Evolutionary conservation across 2,113 vertebrate genomes (phyloP), one percentile per base, ranked within the genome.

Genomic region (Loxodonta africana): DNA sequence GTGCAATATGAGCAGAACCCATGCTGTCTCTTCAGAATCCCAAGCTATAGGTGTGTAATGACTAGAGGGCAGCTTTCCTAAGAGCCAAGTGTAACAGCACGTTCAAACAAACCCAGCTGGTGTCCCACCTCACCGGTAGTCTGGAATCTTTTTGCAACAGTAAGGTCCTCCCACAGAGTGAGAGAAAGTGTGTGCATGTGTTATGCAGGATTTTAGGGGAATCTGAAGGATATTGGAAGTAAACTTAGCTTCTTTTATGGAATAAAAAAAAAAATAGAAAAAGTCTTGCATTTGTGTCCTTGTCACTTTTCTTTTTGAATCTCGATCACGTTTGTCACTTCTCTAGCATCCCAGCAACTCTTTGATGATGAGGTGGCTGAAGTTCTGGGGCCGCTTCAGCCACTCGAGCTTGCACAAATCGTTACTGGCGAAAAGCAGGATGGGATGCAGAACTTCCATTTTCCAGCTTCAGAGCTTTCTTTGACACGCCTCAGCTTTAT

Each of bases 101-200:
- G 3, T 6, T 28, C 26, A 71, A 48, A 11, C 6, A 17, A 71
- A 81, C n/a, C 33, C 3, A 77, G 28, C 23, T 2, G 20, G 28
- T 0, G 14, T 23, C 23, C 69, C 83, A 25, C 11, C 7, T 41
- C 33, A 25, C 41, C 2, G 4, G 25, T 1, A 5, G 4, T 21
- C 28, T 14, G 41, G 12, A 28, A 10, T 17, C 37, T 53, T 62
- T 84, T 73, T n/a, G n/a, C 33, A 14, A 33, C 8, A n/a, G 30
- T 11, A 8, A 83, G 25, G 65, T 86, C 48, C 21, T 33, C 20
- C 10, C 37, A 53, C 0, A 5, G 60, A 62, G 60, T 17, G 53
- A 57, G 11, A 12, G 30, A 33, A 30, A 33, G 30, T 17, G n/a
- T 46, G 53, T 62, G 67, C 30, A 12, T 69, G 62, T 17, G 15